Evolutionary conservation across 1,140 invertebrate genomes (phyloP), one percentile per base, ranked within the genome.

Genomic region (Cydia fagiglandana): DNA sequence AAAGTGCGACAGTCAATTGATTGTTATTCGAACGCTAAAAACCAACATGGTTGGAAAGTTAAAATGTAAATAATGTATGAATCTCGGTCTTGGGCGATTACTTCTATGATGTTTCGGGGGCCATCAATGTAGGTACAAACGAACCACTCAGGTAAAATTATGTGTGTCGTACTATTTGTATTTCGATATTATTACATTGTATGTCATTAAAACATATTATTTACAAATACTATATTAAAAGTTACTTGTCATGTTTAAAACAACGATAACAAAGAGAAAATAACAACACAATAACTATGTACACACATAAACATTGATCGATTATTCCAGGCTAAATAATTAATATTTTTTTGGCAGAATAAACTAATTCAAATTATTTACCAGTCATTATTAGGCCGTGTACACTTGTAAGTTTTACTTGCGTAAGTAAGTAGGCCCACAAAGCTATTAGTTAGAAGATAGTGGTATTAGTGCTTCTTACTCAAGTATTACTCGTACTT

Each of bases 141-240:
- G 6, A n/a, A n/a, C 50, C 47, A 13, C 53, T 17, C 20, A 20
- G 6, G 7, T 61, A 24, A 24, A 61, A 10, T 10, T 61, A 61
- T 53, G 2, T 61, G 9, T 61, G 0, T 24, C 7, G 20, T 61
- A 24, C 53, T 61, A 24, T 24, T 61, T 24, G 6, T 61, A 61
- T 24, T 61, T 24, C n/a, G 4, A 17, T 53, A 53, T 15, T 53
- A 53, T 61, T 53, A 20, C 7, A 20, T 9, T 61, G 17, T 61
- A 17, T 61, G n/a, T n/a, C 17, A 20, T 61, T 30, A 75, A 74
- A 73, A 76, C 38, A 64, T 50, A 24, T 4, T 78, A 78, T 78
- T 75, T 78, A 78, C 77, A 78, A 75, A 30, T 15, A 61, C 5
- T 73, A 41, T 20, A 24, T 61, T 9, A 20, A 61, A 61, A 61